A percentile compares a stretch with the other conserved stretches of the same genome.
These are phyloP conservation scores for Ormyrus labotus DNA, from an alignment of 2,888 invertebrate genomes.

Conservation along the genomic window DNA sequence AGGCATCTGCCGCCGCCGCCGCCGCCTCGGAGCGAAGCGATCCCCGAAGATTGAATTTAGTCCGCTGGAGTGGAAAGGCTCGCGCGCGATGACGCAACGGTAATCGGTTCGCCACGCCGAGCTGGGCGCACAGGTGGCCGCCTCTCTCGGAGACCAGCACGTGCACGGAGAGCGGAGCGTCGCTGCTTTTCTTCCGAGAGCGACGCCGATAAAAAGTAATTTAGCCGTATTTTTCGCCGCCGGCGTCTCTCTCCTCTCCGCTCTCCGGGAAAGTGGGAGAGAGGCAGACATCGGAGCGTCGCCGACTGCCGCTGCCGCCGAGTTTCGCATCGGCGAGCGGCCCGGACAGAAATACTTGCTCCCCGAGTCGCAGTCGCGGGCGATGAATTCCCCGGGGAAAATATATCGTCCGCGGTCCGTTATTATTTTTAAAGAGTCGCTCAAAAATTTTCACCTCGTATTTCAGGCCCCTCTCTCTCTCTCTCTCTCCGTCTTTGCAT, in stretches of 20 bases:
- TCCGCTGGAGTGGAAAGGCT: slow-evolving; percentile 64
- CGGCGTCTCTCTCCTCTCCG: no score
- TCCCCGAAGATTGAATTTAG: slow-evolving; percentile 62
- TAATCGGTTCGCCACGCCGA: slow-evolving; percentile 66
- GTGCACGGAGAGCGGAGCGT: not conserved
- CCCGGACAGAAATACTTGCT: no score
- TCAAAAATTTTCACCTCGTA: no score
- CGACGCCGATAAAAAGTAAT: not conserved
- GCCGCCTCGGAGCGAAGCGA: slow-evolving; percentile 42
- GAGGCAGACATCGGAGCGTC: not conserved
- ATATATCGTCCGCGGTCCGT: no score
- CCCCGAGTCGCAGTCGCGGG: no score
- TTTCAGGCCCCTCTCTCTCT: no score
- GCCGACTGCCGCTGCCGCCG: not conserved
- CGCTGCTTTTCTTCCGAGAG: not conserved
- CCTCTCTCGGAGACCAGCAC: not conserved
- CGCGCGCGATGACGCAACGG: slow-evolving; percentile 57
- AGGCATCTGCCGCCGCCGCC: slow-evolving; percentile 52
- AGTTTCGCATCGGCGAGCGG: no score
- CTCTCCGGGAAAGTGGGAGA: not conserved
- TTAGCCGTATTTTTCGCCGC: no score
- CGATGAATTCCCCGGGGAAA: no score
- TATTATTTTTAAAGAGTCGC: no score
- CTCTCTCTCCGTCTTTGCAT: no score
- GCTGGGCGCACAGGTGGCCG: slow-evolving; percentile 66